phyloP scores from a whole-genome alignment of 2,888 invertebrate genomes.

The Lapara coniferarum region DNA sequence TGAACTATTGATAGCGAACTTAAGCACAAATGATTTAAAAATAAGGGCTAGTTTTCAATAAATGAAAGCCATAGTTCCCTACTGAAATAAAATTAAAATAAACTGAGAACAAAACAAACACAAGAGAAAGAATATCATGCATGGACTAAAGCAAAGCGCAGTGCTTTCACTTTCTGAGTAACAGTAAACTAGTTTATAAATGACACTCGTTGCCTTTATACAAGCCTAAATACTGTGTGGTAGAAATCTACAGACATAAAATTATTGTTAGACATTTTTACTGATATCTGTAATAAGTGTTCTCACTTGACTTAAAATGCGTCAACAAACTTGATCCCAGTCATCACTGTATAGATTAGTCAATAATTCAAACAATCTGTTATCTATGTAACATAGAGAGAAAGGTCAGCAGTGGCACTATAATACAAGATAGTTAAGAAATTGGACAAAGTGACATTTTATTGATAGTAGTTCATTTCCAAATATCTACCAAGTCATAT shows the following conservation, averaged over 20 bases:
- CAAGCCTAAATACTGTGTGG: no score
- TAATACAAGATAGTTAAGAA: neutral
- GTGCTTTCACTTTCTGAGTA: neutral
- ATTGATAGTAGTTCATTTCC: no score
- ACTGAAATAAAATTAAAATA: no score
- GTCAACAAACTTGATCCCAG: neutral
- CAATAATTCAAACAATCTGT: neutral
- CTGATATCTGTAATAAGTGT: neutral
- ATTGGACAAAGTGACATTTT: neutral
- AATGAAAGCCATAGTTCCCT: no score
- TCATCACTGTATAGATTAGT: neutral
- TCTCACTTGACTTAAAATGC: neutral
- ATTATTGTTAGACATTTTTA: no score
- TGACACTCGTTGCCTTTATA: neutral
- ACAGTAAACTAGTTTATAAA: neutral
- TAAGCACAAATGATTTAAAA: no score
- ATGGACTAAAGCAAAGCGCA: neutral
- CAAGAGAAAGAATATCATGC: neutral
- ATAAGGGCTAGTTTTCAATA: no score
- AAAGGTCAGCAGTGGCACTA: neutral
- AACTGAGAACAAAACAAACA: neutral
- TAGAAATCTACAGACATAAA: no score
- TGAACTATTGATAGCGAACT: no score
- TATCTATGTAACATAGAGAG: neutral
- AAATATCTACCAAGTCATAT: no score